A percentile compares a stretch with the other conserved stretches of the same genome.
These are phyloP conservation scores for Vimba vimba DNA, from an alignment of 2,113 vertebrate genomes.

Conservation along the genomic window DNA sequence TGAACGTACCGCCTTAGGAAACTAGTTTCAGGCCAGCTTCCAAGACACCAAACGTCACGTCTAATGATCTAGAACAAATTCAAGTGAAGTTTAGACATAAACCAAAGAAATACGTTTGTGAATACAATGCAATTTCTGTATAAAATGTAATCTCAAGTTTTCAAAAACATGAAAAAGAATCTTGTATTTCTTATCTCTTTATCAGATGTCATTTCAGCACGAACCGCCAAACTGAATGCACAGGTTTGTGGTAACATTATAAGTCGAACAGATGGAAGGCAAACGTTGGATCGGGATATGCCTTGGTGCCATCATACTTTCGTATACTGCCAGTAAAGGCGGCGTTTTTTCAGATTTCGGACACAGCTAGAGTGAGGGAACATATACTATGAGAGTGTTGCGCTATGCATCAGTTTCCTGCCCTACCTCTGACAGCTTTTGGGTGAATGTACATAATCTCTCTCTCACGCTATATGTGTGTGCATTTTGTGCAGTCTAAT, in stretches of 20 bases:
- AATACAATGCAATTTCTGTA: neutral
- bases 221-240: too few species aligned
- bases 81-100: neutral
- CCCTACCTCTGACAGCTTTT: conserved; percentile 26
- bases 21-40: neutral
- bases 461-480: conserved; percentile 8
- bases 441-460: conserved; percentile 17
- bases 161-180: neutral
- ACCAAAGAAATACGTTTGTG: neutral
- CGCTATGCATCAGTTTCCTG: conserved; percentile 19
- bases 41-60: neutral
- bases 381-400: conserved; percentile 2
- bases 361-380: neutral
- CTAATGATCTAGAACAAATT: neutral
- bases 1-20: neutral
- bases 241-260: neutral
- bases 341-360: neutral
- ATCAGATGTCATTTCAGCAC: neutral
- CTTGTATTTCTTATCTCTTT: neutral
- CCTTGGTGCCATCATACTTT: neutral
- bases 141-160: neutral
- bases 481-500: conserved; percentile 24
- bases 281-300: neutral
- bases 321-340: neutral
- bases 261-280: neutral